Conservation (phyloP, 2,113 vertebrate species). For the Oryzias melastigma region DNA sequence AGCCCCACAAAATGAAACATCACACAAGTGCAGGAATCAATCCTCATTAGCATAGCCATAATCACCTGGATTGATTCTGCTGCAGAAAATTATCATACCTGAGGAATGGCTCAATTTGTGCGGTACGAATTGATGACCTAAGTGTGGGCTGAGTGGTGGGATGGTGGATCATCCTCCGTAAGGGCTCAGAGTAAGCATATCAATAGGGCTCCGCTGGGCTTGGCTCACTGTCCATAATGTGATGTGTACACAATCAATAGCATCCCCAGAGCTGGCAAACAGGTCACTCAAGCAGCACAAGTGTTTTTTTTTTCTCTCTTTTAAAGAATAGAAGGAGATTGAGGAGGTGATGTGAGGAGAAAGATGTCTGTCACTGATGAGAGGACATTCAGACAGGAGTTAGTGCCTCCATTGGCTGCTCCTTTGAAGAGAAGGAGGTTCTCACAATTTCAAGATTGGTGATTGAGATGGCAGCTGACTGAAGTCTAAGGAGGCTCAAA, state of each 20-base stretch:
- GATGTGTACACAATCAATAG: slow-evolving; percentile 58
- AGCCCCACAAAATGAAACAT: slow-evolving; percentile 45
- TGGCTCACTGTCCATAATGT: slow-evolving; percentile 51
- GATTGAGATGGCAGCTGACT: slow-evolving; percentile 32
- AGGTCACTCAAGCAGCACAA: slow-evolving; percentile 13
- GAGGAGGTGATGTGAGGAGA: slow-evolving; percentile 6
- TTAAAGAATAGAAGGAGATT: slow-evolving; percentile 1
- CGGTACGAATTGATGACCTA: slow-evolving; percentile 49
- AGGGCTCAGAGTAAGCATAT: slow-evolving; percentile 44
- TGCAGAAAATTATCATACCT: slow-evolving; percentile 58
- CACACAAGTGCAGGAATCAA: slow-evolving; percentile 44
- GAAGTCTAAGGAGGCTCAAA: slow-evolving; percentile 25
- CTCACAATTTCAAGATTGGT: slow-evolving; percentile 28
- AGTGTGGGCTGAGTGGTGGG: slow-evolving; percentile 3
- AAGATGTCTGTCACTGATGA: slow-evolving; percentile 28
- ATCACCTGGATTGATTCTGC: slow-evolving; percentile 61
- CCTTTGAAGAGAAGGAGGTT: slow-evolving; percentile 20
- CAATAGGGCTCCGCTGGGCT: slow-evolving; percentile 46
- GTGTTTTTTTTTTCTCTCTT: slow-evolving; percentile 18
- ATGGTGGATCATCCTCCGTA: slow-evolving; percentile 50
- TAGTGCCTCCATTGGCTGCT: slow-evolving; percentile 22
- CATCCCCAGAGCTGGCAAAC: slow-evolving; percentile 28
- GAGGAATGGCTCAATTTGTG: slow-evolving; percentile 55
- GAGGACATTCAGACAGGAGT: slow-evolving; percentile 46
- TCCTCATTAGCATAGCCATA: slow-evolving; percentile 63